Conservation (phyloP, 2,888 invertebrate species). For the Aporophyla nigra region DNA sequence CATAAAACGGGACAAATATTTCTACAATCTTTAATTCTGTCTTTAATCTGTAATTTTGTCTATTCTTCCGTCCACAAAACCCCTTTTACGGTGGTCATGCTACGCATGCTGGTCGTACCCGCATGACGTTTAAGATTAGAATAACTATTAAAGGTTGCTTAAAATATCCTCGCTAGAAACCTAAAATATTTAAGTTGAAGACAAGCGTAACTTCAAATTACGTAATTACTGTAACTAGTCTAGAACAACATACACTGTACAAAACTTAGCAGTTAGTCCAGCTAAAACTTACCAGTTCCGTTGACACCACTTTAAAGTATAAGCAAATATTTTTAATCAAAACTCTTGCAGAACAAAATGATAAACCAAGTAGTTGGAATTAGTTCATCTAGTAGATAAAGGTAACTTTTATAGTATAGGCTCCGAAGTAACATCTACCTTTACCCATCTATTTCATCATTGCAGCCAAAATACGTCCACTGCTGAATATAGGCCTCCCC, state of each 20-base stretch:
- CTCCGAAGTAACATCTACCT: too few species aligned
- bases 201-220: slow-evolving; percentile 2
- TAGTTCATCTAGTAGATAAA: slow-evolving; percentile 8
- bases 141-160: background rate
- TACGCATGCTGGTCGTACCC: too few species aligned
- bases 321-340: slow-evolving; percentile 19
- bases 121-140: too few species aligned
- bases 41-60: too few species aligned
- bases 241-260: background rate
- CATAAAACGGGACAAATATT: too few species aligned
- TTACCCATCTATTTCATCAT: too few species aligned
- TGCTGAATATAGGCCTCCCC: too few species aligned
- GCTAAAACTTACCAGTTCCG: slow-evolving; percentile 18
- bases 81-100: too few species aligned
- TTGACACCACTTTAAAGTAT: slow-evolving; percentile 20
- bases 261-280: slow-evolving; percentile 33
- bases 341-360: slow-evolving; percentile 12
- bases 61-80: too few species aligned
- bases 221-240: background rate
- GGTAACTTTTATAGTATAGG: background rate
- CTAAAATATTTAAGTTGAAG: slow-evolving; percentile 5
- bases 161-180: background rate
- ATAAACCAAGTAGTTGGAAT: background rate
- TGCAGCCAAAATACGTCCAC: too few species aligned
- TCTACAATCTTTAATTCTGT: too few species aligned